A percentile compares a stretch with the other conserved stretches of the same genome.
Conservation (phyloP, 2,888 invertebrate genomes). For the Melieria omissa region DNA sequence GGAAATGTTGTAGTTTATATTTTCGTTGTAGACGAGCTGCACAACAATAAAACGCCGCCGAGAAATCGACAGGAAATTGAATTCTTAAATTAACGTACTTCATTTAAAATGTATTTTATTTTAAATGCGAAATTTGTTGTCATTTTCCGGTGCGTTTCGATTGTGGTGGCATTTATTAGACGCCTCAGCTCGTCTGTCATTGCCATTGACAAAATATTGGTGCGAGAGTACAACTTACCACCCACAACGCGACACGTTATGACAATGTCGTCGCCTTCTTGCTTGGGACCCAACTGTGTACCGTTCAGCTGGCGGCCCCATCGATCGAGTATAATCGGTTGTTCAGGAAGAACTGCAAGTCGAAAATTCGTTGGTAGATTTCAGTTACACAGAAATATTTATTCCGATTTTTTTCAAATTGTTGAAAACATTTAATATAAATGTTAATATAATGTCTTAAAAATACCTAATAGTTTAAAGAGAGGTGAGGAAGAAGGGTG, state of each 20-base stretch:
- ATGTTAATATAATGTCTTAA: too few relatives aligned
- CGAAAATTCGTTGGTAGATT: neutral
- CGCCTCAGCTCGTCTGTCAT: neutral
- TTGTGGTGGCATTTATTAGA: neutral
- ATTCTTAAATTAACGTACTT: slow-evolving; percentile 37
- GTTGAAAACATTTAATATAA: too few relatives aligned
- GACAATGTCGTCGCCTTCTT: slow-evolving; percentile 86
- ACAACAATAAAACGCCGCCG: slow-evolving; percentile 52
- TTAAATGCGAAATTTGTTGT: neutral
- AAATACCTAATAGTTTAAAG: too few relatives aligned
- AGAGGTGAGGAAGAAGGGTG: too few relatives aligned
- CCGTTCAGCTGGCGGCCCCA: slow-evolving; percentile 86
- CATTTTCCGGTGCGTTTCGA: neutral
- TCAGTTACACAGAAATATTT: neutral
- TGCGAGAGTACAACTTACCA: slow-evolving; percentile 71
- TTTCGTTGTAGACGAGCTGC: slow-evolving; percentile 18
- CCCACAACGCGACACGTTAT: slow-evolving; percentile 89
- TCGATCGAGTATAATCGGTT: slow-evolving; percentile 85
- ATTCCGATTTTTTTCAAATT: too few relatives aligned
- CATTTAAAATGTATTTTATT: neutral
- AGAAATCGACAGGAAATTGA: slow-evolving; percentile 56
- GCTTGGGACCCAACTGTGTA: slow-evolving; percentile 83
- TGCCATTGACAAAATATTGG: neutral
- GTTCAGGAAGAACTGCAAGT: slow-evolving; percentile 84
- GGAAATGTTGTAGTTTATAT: neutral